Percentiles rank a stretch among this genome's conserved stretches.
Evolutionary conservation across 2,797 vertebrate genomes (phyloP).

Genomic region (Mormyrops attenuatus): DNA sequence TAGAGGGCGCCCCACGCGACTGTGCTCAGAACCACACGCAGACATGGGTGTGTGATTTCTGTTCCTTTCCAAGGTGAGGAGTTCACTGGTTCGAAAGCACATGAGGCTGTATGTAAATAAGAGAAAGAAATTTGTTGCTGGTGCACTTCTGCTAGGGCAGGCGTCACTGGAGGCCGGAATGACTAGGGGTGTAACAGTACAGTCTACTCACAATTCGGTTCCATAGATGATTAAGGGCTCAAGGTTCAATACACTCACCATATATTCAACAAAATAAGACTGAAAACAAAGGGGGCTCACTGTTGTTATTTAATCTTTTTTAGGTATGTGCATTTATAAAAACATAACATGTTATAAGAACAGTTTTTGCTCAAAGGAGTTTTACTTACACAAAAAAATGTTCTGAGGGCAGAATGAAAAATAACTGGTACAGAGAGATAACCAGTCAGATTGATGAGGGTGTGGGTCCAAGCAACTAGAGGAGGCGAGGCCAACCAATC

Average conservation of each 20-base stretch:
- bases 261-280: neutral
- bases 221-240: neutral
- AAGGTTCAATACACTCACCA: neutral
- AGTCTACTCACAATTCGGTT: neutral
- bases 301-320: neutral
- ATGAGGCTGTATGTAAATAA: neutral
- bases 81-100: neutral
- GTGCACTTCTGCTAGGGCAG: neutral
- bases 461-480: neutral
- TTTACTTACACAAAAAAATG: neutral
- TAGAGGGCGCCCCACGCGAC: neutral
- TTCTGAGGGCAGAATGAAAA: neutral
- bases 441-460: neutral
- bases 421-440: neutral
- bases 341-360: neutral
- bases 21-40: neutral
- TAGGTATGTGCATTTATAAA: neutral
- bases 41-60: neutral
- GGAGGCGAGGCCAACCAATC: neutral
- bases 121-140: neutral
- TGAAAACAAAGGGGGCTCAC: neutral
- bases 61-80: neutral
- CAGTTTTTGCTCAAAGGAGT: neutral
- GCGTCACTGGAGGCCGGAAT: neutral
- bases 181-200: neutral